phyloP scores from a whole-genome alignment of 1,140 invertebrate genomes.

The Frieseomelitta varia region DNA sequence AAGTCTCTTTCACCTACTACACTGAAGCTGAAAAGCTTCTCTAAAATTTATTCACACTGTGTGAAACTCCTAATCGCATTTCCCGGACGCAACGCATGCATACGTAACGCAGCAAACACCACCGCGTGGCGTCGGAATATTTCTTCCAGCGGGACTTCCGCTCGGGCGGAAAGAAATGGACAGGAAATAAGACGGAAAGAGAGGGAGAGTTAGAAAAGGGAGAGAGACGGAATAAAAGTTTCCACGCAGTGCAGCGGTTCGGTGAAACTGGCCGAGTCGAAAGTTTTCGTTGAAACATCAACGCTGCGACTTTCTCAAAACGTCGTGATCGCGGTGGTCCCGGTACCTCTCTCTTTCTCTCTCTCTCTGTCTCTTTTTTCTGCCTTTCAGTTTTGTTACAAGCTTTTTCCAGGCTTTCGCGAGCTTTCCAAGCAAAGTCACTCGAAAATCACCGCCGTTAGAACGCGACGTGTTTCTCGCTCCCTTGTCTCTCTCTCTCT shows the following conservation, averaged over 20 bases:
- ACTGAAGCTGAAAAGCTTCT: neutral
- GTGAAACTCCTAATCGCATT: conserved; percentile 11
- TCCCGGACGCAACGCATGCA: conserved; percentile 1
- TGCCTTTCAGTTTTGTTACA: neutral
- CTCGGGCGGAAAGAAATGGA: neutral
- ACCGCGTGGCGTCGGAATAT: neutral
- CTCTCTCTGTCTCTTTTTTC: neutral
- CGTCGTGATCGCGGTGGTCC: conserved; percentile 6
- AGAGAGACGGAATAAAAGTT: conserved; percentile 6
- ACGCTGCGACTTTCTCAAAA: neutral
- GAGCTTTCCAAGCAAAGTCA: conserved; percentile 56
- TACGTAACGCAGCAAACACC: neutral
- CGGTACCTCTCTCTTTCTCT: neutral
- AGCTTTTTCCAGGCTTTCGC: conserved; percentile 30
- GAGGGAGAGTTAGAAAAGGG: neutral
- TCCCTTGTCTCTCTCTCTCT: neutral
- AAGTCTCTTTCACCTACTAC: neutral
- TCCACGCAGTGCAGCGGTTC: neutral
- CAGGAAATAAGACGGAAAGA: neutral
- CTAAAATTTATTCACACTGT: conserved; percentile 20
- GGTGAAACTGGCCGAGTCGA: neutral
- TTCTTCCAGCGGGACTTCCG: neutral
- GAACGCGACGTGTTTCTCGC: conserved; percentile 35
- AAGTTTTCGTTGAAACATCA: conserved; percentile 20
- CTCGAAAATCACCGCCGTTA: conserved; percentile 41